These are phyloP conservation scores for Nasonia giraulti DNA, from an alignment of 1,140 invertebrate genomes.

Conservation along the genomic window DNA sequence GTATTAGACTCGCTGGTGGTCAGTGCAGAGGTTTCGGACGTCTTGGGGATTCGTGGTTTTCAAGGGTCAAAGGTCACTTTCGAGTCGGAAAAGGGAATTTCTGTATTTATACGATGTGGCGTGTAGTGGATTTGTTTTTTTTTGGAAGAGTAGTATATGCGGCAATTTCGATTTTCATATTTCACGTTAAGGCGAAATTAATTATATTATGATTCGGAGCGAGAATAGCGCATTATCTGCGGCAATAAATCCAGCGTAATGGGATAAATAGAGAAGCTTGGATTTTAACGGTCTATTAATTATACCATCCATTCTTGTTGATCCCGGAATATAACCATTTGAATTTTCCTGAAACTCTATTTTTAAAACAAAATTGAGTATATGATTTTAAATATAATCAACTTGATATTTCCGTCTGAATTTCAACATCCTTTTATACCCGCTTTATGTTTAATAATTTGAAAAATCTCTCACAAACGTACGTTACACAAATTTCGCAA, in stretches of 20 bases:
- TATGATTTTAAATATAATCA: too few relatives aligned
- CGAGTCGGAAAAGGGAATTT: neutral
- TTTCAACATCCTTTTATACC: too few relatives aligned
- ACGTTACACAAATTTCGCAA: too few relatives aligned
- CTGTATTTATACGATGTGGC: too few relatives aligned
- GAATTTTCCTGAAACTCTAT: neutral
- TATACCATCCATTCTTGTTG: neutral
- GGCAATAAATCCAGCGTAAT: constrained; percentile 24
- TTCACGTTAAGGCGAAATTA: constrained; percentile 24
- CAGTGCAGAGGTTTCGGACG: neutral
- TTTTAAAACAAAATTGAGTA: neutral
- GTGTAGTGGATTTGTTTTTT: too few relatives aligned
- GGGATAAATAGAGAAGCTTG: constrained; percentile 11
- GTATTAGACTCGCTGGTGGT: too few relatives aligned
- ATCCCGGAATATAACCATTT: neutral
- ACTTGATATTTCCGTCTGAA: too few relatives aligned
- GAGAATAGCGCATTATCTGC: constrained; percentile 1
- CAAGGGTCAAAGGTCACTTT: neutral
- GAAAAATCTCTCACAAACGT: too few relatives aligned
- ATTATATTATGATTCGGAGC: neutral
- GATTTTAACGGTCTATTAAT: constrained; percentile 18
- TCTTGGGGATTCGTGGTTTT: neutral
- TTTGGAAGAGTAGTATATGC: neutral
- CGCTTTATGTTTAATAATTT: too few relatives aligned
- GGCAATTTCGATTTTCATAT: constrained; percentile 10